These are phyloP conservation scores for Rissa tridactyla DNA, from an alignment of 2,113 vertebrate species.

Conservation along the genomic window DNA sequence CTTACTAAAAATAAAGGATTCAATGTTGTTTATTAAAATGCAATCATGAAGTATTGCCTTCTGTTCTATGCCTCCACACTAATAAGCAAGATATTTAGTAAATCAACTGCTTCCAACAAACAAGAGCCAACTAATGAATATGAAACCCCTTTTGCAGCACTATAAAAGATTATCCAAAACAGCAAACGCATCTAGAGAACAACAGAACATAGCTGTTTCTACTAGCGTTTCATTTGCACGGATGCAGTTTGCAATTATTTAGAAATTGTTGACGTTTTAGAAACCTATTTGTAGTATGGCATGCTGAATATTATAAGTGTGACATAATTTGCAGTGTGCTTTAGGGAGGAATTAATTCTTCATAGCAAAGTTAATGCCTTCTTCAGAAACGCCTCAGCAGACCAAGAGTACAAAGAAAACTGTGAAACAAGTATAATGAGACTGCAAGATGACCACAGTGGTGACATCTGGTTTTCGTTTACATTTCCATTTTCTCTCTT, in stretches of 20 bases:
- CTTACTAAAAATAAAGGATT: slow-evolving; percentile 64
- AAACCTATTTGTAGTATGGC: slow-evolving; percentile 39
- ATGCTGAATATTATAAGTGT: background rate
- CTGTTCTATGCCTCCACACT: slow-evolving; percentile 39
- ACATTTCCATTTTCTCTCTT: background rate
- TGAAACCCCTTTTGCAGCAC: slow-evolving; percentile 45
- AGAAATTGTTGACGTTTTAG: slow-evolving; percentile 22
- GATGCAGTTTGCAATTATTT: slow-evolving; percentile 57
- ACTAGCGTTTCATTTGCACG: slow-evolving; percentile 43
- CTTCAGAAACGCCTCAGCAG: background rate
- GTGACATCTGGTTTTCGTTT: background rate
- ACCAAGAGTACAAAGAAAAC: background rate
- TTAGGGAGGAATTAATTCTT: background rate
- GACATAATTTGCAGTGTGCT: background rate
- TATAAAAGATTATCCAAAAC: slow-evolving; percentile 47
- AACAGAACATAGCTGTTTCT: slow-evolving; percentile 57
- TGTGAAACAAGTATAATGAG: background rate
- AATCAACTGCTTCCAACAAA: slow-evolving; percentile 51
- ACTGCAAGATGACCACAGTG: background rate
- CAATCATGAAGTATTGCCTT: slow-evolving; percentile 41
- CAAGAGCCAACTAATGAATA: slow-evolving; percentile 65
- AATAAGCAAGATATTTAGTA: slow-evolving; percentile 70
- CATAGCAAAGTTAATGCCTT: background rate
- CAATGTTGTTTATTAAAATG: slow-evolving; percentile 57
- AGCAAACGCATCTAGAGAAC: slow-evolving; percentile 35